phyloP scores from a whole-genome alignment of 2,113 vertebrate genomes.

The Candoia aspera region DNA sequence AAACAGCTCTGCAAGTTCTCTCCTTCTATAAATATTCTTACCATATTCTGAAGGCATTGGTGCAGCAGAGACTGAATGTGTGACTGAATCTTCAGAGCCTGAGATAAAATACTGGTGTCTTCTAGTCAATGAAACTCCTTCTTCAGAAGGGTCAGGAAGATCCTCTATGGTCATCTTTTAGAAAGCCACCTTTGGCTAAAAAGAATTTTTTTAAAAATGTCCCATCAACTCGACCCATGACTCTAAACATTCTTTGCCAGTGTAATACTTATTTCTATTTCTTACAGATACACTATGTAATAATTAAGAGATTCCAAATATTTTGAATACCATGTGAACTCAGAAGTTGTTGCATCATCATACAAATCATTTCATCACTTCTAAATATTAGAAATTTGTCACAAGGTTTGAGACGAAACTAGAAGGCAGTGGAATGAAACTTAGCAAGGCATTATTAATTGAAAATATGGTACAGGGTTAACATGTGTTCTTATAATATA shows the following conservation, averaged over 20 bases:
- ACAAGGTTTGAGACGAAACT: neutral
- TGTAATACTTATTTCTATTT: neutral
- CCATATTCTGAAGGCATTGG: conserved; percentile 95
- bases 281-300: neutral
- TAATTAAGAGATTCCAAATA: neutral
- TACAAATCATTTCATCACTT: neutral
- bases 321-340: neutral
- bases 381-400: neutral
- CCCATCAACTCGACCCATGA: neutral
- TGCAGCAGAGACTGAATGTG: conserved; percentile 91
- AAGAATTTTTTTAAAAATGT: neutral
- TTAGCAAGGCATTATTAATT: neutral
- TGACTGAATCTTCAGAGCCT: conserved; percentile 75
- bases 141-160: conserved; percentile 72
- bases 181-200: conserved; percentile 59
- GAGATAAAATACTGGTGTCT: conserved; percentile 71
- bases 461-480: neutral
- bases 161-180: conserved; percentile 85
- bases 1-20: neutral
- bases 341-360: neutral
- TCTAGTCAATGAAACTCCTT: conserved; percentile 76
- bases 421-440: neutral
- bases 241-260: neutral
- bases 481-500: neutral
- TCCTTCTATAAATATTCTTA: conserved; percentile 66